Base-by-base conservation (phyloP, 2,888 invertebrate genomes). In the Coenonympha arcania region DNA sequence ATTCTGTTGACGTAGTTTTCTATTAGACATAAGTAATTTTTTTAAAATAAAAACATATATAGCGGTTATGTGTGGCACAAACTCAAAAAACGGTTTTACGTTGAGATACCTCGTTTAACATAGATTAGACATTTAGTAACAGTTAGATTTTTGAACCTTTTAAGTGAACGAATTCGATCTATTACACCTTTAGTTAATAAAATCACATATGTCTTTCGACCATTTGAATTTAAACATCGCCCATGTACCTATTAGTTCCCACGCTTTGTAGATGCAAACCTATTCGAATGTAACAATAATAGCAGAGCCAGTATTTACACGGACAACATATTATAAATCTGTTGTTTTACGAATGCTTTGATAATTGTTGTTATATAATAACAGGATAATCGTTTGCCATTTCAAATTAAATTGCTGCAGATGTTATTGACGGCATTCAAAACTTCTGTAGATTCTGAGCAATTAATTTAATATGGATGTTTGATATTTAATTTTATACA, bases 351-450 rank as follows among this genome's bases (percentile, higher is more conserved):
- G 28, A 28, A 41, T 28, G 18, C 19, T 41, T 41, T 11, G 1
- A 18, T 47, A 37, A 39, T 47, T 47, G 31, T 28, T 22, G 33
- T 46, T 50, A 30, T 34, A 39, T 49, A 47, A 55, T 50, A 37
- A 52, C 49, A 39, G 46, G 42, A 36, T 44, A 44, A 55, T 52
- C 44, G 52, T 48, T 51, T 41, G 45, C 40, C 31, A 50, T 53
- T 47, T 33, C 18, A 22, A 34, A 37, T 47, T 42, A 33, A 39
- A 43, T 50, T 49, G 41, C 34, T 42, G 44, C 44, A 46, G 31
- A 44, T 40, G 47, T 13, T 4, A 28, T 13, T 40, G 13, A 19
- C 20, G 41, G 34, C 39, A 48, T 39, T 47, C 19, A 31, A 8
- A 11, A 47, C 39, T 47, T 47, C 46, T 47, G 46, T 30, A 39